Conservation (phyloP, 2,888 invertebrate genomes). For the Euphydryas editha region DNA sequence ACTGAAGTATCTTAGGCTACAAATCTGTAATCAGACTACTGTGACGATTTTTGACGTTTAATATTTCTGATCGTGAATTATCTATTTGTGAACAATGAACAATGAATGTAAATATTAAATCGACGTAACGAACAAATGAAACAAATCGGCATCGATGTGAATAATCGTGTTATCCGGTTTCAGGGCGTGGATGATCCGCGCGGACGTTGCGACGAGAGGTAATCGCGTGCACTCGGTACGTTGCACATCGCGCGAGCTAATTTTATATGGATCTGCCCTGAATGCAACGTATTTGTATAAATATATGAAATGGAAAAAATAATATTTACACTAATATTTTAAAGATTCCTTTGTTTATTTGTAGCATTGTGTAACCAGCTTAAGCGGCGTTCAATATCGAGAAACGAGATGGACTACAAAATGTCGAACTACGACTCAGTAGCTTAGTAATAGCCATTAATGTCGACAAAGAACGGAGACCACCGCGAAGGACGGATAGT, state of each 20-base stretch:
- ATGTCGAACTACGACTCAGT: no score
- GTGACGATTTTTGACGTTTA: background rate
- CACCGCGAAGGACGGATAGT: no score
- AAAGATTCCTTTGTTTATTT: background rate
- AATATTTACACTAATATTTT: background rate
- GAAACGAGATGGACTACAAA: no score
- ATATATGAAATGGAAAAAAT: background rate
- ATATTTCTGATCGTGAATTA: background rate
- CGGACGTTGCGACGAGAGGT: conserved; percentile 48
- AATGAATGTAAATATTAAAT: conserved; percentile 30
- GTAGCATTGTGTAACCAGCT: no score
- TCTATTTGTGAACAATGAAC: conserved; percentile 14
- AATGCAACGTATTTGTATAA: conserved; percentile 9
- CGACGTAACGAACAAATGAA: conserved; percentile 33
- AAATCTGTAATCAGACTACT: background rate
- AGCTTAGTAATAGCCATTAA: no score
- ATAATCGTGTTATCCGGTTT: conserved; percentile 65
- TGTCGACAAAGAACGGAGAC: no score
- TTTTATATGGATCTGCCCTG: conserved; percentile 46
- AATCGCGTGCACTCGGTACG: conserved; percentile 52
- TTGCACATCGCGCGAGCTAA: conserved; percentile 45
- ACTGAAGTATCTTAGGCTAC: no score
- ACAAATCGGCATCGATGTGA: conserved; percentile 52
- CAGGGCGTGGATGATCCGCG: conserved; percentile 38
- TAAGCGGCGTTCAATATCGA: no score